Evolutionary conservation across 2,797 vertebrate species (phyloP), one percentile per base, ranked within the genome.

Genomic region (Enteromius treurensis): DNA sequence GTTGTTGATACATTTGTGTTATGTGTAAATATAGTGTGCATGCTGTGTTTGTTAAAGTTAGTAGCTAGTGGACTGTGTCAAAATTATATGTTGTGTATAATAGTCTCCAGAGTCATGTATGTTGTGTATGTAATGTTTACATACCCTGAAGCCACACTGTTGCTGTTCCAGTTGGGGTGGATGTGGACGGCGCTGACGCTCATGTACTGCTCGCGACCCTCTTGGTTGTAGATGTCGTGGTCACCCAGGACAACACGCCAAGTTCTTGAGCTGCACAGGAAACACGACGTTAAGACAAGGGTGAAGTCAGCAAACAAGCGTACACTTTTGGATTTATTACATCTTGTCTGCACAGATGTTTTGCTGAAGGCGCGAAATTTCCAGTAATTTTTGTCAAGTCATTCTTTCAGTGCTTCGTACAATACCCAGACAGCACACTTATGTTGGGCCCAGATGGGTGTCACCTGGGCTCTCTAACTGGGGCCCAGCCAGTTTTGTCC

Each of bases 171-270:
- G 3, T 23, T 71, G 11, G 94, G 92, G 64, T 98, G 97, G 34
- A 96, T 1, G 89, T 95, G 0, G 29, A 97, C 95, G 0, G 0
- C 75, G 84, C 93, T 95, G 80, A 97, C 93, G 0, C 67, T 87
- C 89, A 96, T 90, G 81, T 91, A 69, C 93, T 98, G 96, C 92
- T 98, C 96, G 0, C 3, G 93, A 80, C 95, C 94, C 0, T 98
- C 96, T 0, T 92, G 29, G 0, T 0, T 0, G 88, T 92, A 81
- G 87, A 98, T 91, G 91, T 96, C 93, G 88, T 98, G 96, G 0
- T 98, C 97, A 15, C 97, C 97, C 0, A 95, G 90, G 82, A 96
- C 94, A 11, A 98, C 95, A 0, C 96, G 95, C 94, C 95, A 97
- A 1, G 91, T 94, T 89, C 89, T 34, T 42, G 84, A 5, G 0